phyloP scores from a whole-genome alignment of 2,888 invertebrate species.

The Plagiodera versicolora region DNA sequence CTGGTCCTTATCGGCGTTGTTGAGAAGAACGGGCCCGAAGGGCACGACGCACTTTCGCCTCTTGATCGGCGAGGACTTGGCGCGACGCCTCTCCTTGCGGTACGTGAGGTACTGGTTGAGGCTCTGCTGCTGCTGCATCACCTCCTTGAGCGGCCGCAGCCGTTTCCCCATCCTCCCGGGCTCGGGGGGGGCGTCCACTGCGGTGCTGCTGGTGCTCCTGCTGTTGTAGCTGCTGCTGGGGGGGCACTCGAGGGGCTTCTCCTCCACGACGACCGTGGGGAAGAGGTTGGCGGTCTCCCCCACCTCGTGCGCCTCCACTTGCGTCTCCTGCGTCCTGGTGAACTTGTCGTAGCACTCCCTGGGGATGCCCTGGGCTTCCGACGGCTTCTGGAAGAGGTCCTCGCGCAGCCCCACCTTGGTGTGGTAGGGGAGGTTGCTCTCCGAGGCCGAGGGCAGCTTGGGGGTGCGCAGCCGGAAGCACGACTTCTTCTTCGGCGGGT shows the following conservation, averaged over 20 bases:
- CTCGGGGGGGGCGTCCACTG: slow-evolving; percentile 4
- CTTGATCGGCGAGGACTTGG: slow-evolving; percentile 21
- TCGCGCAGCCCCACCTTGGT: slow-evolving; percentile 29
- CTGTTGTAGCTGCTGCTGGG: slow-evolving; percentile 14
- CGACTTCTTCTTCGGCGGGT: slow-evolving; percentile 31
- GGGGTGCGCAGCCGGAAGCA: slow-evolving; percentile 28
- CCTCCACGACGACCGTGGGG: slow-evolving; percentile 23
- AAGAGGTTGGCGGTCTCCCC: slow-evolving; percentile 14
- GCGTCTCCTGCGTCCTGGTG: slow-evolving; percentile 22
- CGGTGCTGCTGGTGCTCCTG: slow-evolving; percentile 17
- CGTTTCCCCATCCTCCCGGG: neutral
- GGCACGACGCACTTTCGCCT: slow-evolving; percentile 11
- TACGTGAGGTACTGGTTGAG: slow-evolving; percentile 17
- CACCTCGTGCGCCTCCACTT: slow-evolving; percentile 22
- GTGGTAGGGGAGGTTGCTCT: slow-evolving; percentile 29
- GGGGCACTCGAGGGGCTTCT: slow-evolving; percentile 5
- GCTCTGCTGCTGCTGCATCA: slow-evolving; percentile 4
- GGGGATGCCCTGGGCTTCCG: neutral
- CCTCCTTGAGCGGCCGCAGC: neutral
- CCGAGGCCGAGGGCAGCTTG: slow-evolving; percentile 23
- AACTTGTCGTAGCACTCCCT: slow-evolving; percentile 11
- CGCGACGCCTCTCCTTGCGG: slow-evolving; percentile 13
- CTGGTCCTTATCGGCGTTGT: slow-evolving; percentile 14
- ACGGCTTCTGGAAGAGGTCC: slow-evolving; percentile 17
- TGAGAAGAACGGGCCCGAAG: slow-evolving; percentile 18